Evolutionary conservation across 2,888 invertebrate species (phyloP).

Genomic region (Willowsia nigromaculata): DNA sequence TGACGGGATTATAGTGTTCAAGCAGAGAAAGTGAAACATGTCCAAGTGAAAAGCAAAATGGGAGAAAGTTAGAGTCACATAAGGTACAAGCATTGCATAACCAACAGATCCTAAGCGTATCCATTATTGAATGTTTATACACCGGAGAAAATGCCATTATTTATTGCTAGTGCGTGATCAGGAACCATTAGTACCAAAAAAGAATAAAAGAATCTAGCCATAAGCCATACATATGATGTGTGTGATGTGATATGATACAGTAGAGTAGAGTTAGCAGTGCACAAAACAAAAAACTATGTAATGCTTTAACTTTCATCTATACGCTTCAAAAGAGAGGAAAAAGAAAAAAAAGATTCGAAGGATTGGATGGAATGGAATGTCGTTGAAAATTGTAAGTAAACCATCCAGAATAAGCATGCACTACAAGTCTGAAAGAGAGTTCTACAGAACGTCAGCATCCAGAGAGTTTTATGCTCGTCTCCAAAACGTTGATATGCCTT

Average conservation of each 20-base stretch:
- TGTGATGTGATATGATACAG: background rate
- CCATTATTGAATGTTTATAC: slow-evolving; percentile 46
- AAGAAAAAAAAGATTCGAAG: background rate
- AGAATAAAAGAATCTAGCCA: background rate
- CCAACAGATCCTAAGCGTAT: background rate
- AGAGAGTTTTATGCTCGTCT: background rate
- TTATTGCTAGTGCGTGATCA: slow-evolving; percentile 55
- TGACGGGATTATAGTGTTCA: slow-evolving; percentile 6
- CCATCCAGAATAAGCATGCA: background rate
- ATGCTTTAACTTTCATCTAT: background rate
- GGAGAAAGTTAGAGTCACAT: background rate
- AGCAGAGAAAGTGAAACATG: background rate
- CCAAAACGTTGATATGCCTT: background rate
- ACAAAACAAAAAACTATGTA: background rate
- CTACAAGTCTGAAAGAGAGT: slow-evolving; percentile 5
- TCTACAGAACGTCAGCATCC: slow-evolving; percentile 1
- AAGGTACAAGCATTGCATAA: background rate
- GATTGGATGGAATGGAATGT: slow-evolving; percentile 12
- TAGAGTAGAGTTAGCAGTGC: background rate
- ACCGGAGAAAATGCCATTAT: slow-evolving; percentile 51
- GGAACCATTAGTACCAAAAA: slow-evolving; percentile 25
- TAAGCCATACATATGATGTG: background rate
- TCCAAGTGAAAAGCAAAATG: background rate
- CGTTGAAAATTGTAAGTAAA: slow-evolving; percentile 18
- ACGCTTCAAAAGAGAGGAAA: background rate